A percentile compares a stretch with the other conserved stretches of the same genome.
Conservation (phyloP, 2,113 vertebrate species). For the zebrafish (Danio rerio) region DNA sequence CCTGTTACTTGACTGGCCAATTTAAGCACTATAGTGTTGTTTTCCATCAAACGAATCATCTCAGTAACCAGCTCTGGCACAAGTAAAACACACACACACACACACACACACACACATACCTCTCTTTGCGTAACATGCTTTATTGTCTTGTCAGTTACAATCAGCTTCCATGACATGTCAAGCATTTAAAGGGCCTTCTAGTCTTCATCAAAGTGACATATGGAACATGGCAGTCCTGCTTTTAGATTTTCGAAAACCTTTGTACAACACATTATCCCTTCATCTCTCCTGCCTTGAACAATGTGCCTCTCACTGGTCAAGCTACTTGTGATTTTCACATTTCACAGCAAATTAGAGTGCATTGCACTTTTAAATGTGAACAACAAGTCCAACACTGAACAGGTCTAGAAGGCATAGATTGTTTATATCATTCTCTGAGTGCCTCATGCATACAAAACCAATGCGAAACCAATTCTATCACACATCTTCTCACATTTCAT, state of each 20-base stretch:
- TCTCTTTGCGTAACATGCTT: background rate
- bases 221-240: background rate
- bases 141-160: constrained; percentile 45
- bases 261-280: background rate
- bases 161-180: background rate
- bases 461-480: background rate
- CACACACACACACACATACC: constrained; percentile 10
- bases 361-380: constrained; percentile 30
- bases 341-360: constrained; percentile 17
- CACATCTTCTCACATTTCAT: background rate
- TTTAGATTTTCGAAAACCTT: constrained; percentile 19
- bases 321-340: constrained; percentile 34
- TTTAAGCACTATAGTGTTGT: background rate
- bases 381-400: constrained; percentile 25
- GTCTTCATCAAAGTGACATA: constrained; percentile 27
- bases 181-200: background rate
- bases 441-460: constrained; percentile 15
- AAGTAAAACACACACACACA: constrained; percentile 19
- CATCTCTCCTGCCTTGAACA: background rate
- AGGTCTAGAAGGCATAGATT: constrained; percentile 21
- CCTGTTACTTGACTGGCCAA: constrained; percentile 2
- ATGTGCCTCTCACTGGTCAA: background rate
- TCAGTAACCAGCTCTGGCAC: constrained; percentile 2
- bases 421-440: background rate
- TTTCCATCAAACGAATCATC: constrained; percentile 18